Conservation (phyloP, 2,888 invertebrate genomes). For the Trichogramma dendrolimi region DNA sequence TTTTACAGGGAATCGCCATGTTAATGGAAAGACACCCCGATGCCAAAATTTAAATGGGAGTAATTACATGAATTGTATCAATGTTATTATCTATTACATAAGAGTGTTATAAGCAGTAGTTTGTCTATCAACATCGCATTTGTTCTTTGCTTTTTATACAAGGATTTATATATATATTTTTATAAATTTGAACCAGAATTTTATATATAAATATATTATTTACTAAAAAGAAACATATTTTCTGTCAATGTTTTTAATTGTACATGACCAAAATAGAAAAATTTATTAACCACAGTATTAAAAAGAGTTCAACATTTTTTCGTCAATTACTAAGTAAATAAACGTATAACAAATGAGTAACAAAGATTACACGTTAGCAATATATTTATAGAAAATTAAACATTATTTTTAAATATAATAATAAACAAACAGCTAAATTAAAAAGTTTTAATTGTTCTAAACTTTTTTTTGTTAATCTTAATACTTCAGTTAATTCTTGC, state of each 20-base stretch:
- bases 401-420: slow-evolving; percentile 23
- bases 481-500: neutral
- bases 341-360: too few relatives aligned
- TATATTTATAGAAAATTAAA: slow-evolving; percentile 27
- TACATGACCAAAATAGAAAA: too few relatives aligned
- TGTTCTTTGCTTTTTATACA: slow-evolving; percentile 16
- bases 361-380: too few relatives aligned
- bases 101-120: neutral
- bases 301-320: too few relatives aligned
- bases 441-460: neutral
- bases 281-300: too few relatives aligned
- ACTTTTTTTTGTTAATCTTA: neutral
- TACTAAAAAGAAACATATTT: too few relatives aligned
- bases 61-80: neutral
- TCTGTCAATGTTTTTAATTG: too few relatives aligned
- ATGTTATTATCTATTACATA: neutral
- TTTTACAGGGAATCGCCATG: slow-evolving; percentile 78
- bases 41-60: slow-evolving; percentile 59
- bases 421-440: slow-evolving; percentile 26
- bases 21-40: slow-evolving; percentile 83
- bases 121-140: slow-evolving; percentile 4
- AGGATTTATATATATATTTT: slow-evolving; percentile 29
- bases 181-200: slow-evolving; percentile 24
- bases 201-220: slow-evolving; percentile 23
- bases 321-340: too few relatives aligned